Percentiles rank a stretch among this genome's conserved stretches.
Conservation (phyloP, 2,797 vertebrate genomes). For the Pseudocheirus occidentalis region DNA sequence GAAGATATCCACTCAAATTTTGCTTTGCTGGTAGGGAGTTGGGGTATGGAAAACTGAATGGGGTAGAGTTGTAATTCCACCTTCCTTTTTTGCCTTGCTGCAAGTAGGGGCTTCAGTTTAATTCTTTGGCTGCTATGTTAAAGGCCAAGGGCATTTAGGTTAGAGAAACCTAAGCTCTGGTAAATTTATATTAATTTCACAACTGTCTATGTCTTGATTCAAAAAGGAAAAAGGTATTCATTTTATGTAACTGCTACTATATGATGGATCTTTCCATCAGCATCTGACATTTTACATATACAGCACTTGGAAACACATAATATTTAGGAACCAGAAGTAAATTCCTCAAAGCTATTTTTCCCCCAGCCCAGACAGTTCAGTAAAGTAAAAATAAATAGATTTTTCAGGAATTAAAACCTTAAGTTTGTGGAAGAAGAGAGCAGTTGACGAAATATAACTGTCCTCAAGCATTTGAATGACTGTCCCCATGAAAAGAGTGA, state of each 20-base stretch:
- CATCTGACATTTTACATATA: background rate
- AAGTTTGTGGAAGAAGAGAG: background rate
- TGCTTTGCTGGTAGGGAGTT: background rate
- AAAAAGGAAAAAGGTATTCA: background rate
- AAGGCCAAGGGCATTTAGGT: background rate
- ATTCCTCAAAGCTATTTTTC: background rate
- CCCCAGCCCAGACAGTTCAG: background rate
- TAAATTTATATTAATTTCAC: background rate
- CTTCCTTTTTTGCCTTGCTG: background rate
- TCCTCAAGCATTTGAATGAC: background rate
- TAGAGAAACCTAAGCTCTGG: background rate
- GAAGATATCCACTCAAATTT: background rate
- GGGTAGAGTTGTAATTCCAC: background rate
- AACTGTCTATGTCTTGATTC: background rate
- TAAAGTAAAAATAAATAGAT: background rate
- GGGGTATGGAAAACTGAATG: background rate
- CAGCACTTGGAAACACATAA: background rate
- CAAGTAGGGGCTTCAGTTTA: background rate
- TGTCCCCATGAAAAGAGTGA: background rate
- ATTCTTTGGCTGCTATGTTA: background rate
- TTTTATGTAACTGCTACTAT: background rate
- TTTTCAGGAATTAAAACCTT: background rate
- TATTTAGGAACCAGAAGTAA: background rate
- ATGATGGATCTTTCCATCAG: background rate
- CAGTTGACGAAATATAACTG: background rate